Evolutionary conservation across 2,888 invertebrate species (phyloP), one percentile per base, ranked within the genome.

Genomic region (Sminthurides aquaticus): DNA sequence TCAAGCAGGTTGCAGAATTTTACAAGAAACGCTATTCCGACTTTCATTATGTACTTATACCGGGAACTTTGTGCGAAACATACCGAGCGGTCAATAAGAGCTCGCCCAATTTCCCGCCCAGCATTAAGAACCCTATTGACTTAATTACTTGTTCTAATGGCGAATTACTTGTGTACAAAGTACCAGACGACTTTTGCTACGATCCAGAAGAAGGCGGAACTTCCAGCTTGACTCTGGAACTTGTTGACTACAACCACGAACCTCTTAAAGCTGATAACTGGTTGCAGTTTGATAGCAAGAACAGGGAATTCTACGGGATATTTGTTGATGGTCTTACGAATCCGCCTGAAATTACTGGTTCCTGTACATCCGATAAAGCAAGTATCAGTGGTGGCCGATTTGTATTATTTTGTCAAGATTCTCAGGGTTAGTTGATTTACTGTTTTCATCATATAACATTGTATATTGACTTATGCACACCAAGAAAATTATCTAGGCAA

Each of bases 261-360:
- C 82, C 84, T 57, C 81, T 91, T 27, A 84, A 85, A 3, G 76
- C 82, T 0, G 81, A 84, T 18, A 86, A 88, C 77, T 96, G 95
- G 94, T 79, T 96, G 69, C 91, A 92, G 78, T 92, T 94, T 77
- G 92, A 95, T 78, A 82, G 83, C 1, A 88, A 88, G 76, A 91
- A 91, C 80, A 89, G 91, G 76, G 91, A 91, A 80, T 90, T 96
- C 79, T 91, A 86, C 77, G 94, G 94, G 0, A 83, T 96, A 61
- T 92, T 93, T 1, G 81, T 87, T 67, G 81, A 84, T 0, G 81
- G 81, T 1, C 88, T 93, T 77, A 83, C 84, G 24, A 90, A 90
- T 29, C 83, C 84, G 18, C 85, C 86, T 69, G 88, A 88, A 11
- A 20, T 8, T 2, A 20, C 22, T 43, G 34, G 18, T 34, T 22